A percentile compares a stretch with the other conserved stretches of the same genome.
Conservation (phyloP, 2,113 vertebrate species). For the Tor tambroides region DNA sequence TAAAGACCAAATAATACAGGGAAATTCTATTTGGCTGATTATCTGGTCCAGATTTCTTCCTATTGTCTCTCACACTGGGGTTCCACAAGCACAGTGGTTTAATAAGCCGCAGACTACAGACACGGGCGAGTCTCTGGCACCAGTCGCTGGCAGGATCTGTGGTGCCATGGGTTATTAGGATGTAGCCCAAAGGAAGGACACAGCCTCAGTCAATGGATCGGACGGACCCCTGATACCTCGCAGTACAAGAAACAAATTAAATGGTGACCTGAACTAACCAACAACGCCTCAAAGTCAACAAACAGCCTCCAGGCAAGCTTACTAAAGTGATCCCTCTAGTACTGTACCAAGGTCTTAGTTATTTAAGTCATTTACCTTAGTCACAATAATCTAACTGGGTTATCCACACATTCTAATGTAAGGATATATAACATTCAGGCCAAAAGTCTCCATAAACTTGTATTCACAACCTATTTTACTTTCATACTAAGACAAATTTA, state of each 20-base stretch:
- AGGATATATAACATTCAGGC: neutral
- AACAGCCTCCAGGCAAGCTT: constrained; percentile 33
- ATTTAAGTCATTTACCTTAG: constrained; percentile 36
- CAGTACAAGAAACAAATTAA: constrained; percentile 37
- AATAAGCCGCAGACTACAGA: constrained; percentile 45
- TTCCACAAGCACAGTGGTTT: neutral
- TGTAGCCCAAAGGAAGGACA: constrained; percentile 13
- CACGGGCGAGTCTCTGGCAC: constrained; percentile 30
- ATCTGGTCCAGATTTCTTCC: constrained; percentile 30
- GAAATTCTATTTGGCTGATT: neutral
- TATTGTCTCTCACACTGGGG: constrained; percentile 47
- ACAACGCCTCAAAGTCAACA: constrained; percentile 26
- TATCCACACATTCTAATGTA: neutral
- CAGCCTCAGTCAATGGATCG: constrained; percentile 27
- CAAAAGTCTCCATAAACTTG: neutral
- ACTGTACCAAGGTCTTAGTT: constrained; percentile 42
- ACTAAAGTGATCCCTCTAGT: constrained; percentile 46
- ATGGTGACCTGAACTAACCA: constrained; percentile 36
- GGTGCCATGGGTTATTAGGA: constrained; percentile 26
- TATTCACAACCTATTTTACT: neutral
- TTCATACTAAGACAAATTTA: neutral
- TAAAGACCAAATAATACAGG: neutral
- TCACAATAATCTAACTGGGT: constrained; percentile 26
- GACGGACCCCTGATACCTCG: constrained; percentile 29
- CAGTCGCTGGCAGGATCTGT: constrained; percentile 18